Conservation (phyloP, 2,113 vertebrate species). For the Toxotes jaculatrix region DNA sequence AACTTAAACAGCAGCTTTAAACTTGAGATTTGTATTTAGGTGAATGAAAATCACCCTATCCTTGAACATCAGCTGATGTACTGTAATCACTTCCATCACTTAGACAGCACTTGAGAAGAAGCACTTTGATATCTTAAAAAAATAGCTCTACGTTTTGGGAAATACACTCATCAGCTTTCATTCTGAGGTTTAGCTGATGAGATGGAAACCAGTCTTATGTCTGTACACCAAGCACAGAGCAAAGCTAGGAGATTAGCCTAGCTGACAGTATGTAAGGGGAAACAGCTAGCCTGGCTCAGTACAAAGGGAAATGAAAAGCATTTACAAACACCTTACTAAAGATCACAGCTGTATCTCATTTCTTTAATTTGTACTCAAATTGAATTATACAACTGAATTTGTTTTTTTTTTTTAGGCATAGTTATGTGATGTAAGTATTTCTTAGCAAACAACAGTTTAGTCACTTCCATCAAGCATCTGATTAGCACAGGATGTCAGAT, state of each 20-base stretch:
- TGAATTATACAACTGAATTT: too few relatives aligned
- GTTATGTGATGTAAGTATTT: too few relatives aligned
- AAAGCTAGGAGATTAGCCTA: not conserved
- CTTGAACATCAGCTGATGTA: not conserved
- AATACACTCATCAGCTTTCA: not conserved
- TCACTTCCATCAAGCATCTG: not conserved
- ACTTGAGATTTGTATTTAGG: not conserved
- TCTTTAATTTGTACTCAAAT: too few relatives aligned
- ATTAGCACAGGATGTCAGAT: not conserved
- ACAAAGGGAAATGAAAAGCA: too few relatives aligned
- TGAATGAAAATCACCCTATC: not conserved
- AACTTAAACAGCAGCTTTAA: not conserved
- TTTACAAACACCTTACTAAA: not conserved
- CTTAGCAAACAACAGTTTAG: too few relatives aligned
- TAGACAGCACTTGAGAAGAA: not conserved
- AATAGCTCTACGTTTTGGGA: not conserved
- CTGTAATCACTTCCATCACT: too few relatives aligned
- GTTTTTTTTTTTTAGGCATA: too few relatives aligned
- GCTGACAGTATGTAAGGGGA: not conserved
- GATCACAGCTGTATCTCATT: not conserved
- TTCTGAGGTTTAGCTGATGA: not conserved
- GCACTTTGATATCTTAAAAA: not conserved
- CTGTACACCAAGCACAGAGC: not conserved
- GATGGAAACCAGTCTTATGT: not conserved
- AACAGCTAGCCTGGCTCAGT: not conserved